Evolutionary conservation across 2,888 invertebrate species (phyloP), one percentile per base, ranked within the genome.

Genomic region (Macrophya alboannulata): DNA sequence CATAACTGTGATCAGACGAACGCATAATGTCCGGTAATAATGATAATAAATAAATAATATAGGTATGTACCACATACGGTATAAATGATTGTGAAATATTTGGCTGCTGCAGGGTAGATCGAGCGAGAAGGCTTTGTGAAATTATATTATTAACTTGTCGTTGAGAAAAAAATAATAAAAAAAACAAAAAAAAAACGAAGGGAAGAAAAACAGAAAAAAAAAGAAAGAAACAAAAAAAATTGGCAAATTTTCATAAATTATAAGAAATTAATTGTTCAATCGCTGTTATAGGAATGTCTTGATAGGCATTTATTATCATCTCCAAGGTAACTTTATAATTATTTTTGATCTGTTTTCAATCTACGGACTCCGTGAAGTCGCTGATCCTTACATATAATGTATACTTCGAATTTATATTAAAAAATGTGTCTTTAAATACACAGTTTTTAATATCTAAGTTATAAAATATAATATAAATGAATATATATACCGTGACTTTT

Each of bases 401-500:
- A 74, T 74, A 45, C 43, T 45, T 74, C 43, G 45, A 74, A 74
- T 74, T 45, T 74, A 74, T 21, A 74, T 74, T 25, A 21, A 74
- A 74, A 15, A 72, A 43, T 25, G 72, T 43, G 43, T 72, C 72
- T 90, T 89, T 89, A 86, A 86, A 17, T 31, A 31, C 31, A 31
- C 86, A 88, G 84, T 84, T 87, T 87, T 86, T 81, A 82, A 48
- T 25, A n/a, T 25, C 77, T 87, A 86, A 88, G 76, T 86, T 89
- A 87, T 89, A 87, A 86, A 76, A 85, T 87, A 45, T 31, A 71
- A 45, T 84, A 17, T 48, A 65, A n/a, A n/a, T n/a, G n/a, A n/a
- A n/a, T n/a, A n/a, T n/a, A n/a, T n/a, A n/a, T n/a, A n/a, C n/a
- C n/a, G n/a, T n/a, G n/a, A n/a, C n/a, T n/a, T n/a, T n/a, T n/a